These are phyloP conservation scores for Cabera pusaria DNA, from an alignment of 2,888 invertebrate species.

Conservation along the genomic window DNA sequence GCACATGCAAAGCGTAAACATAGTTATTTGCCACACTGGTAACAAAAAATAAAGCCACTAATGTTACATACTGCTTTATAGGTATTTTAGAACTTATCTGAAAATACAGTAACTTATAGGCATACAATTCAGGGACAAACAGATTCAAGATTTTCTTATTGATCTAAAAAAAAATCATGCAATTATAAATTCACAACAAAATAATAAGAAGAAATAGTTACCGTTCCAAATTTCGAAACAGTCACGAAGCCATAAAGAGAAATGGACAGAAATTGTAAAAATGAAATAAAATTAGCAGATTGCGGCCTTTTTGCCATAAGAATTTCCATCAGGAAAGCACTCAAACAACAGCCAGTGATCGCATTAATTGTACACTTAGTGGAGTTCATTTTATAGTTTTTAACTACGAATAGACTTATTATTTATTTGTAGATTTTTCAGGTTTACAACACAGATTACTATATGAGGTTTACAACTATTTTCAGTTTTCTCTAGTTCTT, in stretches of 20 bases:
- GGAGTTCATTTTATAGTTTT: conserved; percentile 44
- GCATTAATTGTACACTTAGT: conserved; percentile 52
- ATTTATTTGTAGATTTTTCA: no score
- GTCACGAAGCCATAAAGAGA: conserved; percentile 61
- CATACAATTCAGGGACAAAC: no score
- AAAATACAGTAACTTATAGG: conserved; percentile 43
- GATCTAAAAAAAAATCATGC: conserved; percentile 5
- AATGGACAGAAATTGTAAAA: conserved; percentile 69
- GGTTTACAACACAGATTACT: no score
- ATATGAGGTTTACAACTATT: no score
- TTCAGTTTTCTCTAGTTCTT: no score
- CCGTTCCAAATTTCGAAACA: conserved; percentile 59
- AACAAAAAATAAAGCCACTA: conserved; percentile 68
- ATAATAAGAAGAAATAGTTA: no score
- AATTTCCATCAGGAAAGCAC: conserved; percentile 73
- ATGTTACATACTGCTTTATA: conserved; percentile 60
- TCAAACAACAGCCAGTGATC: conserved; percentile 65
- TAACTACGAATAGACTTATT: no score
- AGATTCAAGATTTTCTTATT: no score
- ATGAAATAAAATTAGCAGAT: conserved; percentile 69
- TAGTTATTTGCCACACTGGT: conserved; percentile 77
- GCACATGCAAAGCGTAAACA: conserved; percentile 77
- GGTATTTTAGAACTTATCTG: conserved; percentile 73
- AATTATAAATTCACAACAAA: no score
- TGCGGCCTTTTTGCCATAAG: conserved; percentile 61